Evolutionary conservation across 2,113 vertebrate genomes (phyloP), one percentile per base, ranked within the genome.

Genomic region (Petrocephalus microphthalmus): DNA sequence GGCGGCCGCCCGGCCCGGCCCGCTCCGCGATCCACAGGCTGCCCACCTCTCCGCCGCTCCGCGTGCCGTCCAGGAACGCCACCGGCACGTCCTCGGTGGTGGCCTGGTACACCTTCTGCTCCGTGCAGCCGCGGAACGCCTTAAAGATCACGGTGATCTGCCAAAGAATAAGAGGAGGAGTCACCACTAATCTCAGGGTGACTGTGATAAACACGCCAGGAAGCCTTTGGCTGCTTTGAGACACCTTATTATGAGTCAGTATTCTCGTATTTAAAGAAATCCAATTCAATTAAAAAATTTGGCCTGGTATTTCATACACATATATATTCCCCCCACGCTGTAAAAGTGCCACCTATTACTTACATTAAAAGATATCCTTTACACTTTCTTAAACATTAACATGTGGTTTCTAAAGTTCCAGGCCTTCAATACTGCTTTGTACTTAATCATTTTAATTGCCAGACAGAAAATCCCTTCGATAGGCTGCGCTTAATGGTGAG

Each of bases 121-220:
- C 96, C 0, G 95, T 96, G 89, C 96, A 96, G 89, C 96, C 95
- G 0, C 92, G 94, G 90, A 93, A 96, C 0, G 94, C 94, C 92
- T 96, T 96, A 89, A 96, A 96, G 92, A 96, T 96, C 86, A 96
- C 95, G 0, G 96, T 96, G 91, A 96, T 96, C 96, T 96, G 91
- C 33, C 87, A 91, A 1, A 78, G 47, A 15, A n/a, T 29, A 89
- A 2, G n/a, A 51, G 49, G 64, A 53, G 47, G 0, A 89, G 85
- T 71, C 49, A 88, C n/a, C 53, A 37, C 57, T 10, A 37, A 19
- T 42, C 71, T 29, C 15, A 10, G 67, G 5, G 29, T 17, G 15
- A 74, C 29, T 17, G 13, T 33, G 15, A 37, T 33, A 17, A 17
- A 37, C 57, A 67, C 5, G 13, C 17, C 11, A 54, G 33, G 15